Base-by-base conservation (phyloP, 2,797 vertebrate genomes). In the Halcyon badia region DNA sequence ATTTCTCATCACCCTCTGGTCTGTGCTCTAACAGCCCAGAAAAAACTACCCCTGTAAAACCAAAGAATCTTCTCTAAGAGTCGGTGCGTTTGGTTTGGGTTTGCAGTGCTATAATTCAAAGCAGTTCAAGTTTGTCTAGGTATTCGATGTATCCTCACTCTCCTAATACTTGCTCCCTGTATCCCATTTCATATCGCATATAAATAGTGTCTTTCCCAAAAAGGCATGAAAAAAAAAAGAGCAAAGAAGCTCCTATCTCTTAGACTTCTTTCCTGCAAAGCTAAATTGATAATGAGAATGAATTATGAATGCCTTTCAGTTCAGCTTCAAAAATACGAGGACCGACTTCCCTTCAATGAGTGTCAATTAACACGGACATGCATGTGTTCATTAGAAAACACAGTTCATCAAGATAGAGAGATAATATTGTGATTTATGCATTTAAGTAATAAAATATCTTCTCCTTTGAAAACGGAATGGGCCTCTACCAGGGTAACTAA, bases 231-330 rank as follows among this genome's bases (percentile, higher is more conserved):
- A 52, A 48, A 22, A 48, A 83, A 85, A 37, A 90, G 87, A 87
- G 51, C 70, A 57, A 85, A 76, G 46, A 30, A 83, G 60, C 11
- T 89, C 69, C 82, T 93, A 28, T 87, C 90, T 95, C 75, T 77
- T 10, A 10, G 19, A n/a, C 15, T 80, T 85, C 72, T 65, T 76
- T 66, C 73, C 61, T 83, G 89, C 72, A 60, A 92, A 94, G 54
- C 46, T 87, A 89, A 92, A 96, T 93, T 75, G 75, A 83, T 78
- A 91, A 65, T 91, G 81, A 92, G 86, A 95, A 94, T 94, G 44
- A 94, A 95, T 97, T 95, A 93, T 87, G 64, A 90, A 94, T 87
- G 87, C 82, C n/a, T 97, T 89, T 96, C 91, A 87, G 91, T 96
- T 96, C 95, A 96, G 95, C 91, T 94, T 95, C 68, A 91, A 92